Percentiles rank a stretch among this genome's conserved stretches.
phyloP scores from a whole-genome alignment of 2,888 invertebrate species.

The Mythimna ferrago region DNA sequence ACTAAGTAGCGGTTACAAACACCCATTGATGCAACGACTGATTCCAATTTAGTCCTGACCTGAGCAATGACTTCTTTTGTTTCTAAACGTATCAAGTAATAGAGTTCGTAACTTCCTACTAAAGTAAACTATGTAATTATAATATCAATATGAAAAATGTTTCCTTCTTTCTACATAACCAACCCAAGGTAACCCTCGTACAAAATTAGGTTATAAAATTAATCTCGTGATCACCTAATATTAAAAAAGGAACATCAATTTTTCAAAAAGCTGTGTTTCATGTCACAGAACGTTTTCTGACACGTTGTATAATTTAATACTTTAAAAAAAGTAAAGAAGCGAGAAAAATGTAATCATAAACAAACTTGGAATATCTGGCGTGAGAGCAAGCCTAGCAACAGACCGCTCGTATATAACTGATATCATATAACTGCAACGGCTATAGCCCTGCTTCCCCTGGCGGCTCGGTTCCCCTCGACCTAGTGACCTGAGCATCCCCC shows the following conservation, averaged over 20 bases:
- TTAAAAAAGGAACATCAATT: constrained; percentile 53
- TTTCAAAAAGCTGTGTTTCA: constrained; percentile 66
- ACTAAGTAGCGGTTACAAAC: constrained; percentile 33
- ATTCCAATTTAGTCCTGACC: constrained; percentile 34
- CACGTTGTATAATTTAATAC: constrained; percentile 70
- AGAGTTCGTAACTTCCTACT: constrained; percentile 6
- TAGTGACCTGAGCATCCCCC: constrained; percentile 78
- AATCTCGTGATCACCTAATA: constrained; percentile 53
- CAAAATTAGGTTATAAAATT: constrained; percentile 65
- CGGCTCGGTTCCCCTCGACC: constrained; percentile 76
- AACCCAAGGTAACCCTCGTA: constrained; percentile 50
- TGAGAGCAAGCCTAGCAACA: constrained; percentile 65
- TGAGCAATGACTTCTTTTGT: constrained; percentile 18
- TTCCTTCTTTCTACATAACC: constrained; percentile 30
- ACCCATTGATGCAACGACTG: constrained; percentile 39
- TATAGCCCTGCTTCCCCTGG: constrained; percentile 54
- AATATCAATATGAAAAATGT: constrained; percentile 24
- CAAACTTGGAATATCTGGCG: constrained; percentile 68
- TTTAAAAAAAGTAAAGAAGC: constrained; percentile 66
- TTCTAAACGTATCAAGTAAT: constrained; percentile 8
- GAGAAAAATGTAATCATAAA: constrained; percentile 71
- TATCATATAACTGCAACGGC: constrained; percentile 62
- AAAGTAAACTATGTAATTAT: constrained; percentile 18
- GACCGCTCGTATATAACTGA: constrained; percentile 57
- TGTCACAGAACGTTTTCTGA: constrained; percentile 68